Percentiles rank a stretch among this genome's conserved stretches.
Evolutionary conservation across 2,113 vertebrate genomes (phyloP).

Genomic region (Ia io): DNA sequence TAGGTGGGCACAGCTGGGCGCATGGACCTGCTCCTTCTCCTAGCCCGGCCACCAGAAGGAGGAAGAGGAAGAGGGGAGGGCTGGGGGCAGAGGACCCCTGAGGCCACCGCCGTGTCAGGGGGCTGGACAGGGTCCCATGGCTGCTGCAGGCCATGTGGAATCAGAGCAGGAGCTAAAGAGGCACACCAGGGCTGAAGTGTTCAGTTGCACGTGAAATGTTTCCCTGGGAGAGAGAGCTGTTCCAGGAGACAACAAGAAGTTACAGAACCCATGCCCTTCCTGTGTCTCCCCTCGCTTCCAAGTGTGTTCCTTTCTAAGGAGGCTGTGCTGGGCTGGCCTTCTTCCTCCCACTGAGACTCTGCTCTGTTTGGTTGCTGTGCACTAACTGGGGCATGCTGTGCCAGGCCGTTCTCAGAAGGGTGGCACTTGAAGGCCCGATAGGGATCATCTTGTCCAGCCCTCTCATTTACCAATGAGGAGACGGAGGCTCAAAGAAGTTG

Average conservation of each 20-base stretch:
- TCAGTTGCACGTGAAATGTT: too few species aligned
- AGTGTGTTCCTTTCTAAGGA: background rate
- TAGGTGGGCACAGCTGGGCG: background rate
- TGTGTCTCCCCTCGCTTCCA: too few species aligned
- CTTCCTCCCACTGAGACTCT: too few species aligned
- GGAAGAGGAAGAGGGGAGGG: background rate
- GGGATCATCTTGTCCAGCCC: background rate
- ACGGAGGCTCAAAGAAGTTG: background rate
- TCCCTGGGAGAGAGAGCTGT: too few species aligned
- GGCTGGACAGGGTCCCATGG: too few species aligned
- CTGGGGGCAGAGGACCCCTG: background rate
- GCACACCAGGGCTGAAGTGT: background rate
- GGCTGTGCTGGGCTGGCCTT: accelerated
- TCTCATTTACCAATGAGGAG: background rate
- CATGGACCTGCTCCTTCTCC: background rate
- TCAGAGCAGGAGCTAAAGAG: background rate
- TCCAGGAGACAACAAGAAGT: too few species aligned
- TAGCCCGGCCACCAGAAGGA: background rate
- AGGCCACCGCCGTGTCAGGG: too few species aligned
- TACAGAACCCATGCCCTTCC: too few species aligned
- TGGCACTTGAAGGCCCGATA: background rate
- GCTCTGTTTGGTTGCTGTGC: background rate
- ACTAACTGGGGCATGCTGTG: background rate
- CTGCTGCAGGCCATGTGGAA: background rate
- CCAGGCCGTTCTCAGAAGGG: background rate